Conservation (phyloP, 2,888 invertebrate genomes). For the Phortica okadai region DNA sequence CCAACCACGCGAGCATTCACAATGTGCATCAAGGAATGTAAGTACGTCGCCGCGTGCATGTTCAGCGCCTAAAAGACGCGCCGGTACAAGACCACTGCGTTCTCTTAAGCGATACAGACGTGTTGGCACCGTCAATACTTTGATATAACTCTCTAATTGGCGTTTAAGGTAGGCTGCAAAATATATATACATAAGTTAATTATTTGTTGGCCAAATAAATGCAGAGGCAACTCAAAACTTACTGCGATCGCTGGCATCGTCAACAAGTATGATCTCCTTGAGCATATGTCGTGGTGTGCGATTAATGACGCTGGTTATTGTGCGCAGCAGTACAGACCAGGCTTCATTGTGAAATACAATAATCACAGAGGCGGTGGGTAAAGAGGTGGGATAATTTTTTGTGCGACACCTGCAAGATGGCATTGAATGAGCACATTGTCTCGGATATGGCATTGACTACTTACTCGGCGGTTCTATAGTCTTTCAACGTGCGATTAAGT, state of each 20-base stretch:
- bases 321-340: conserved; percentile 96
- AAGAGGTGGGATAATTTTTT: conserved; percentile 78
- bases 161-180: conserved; percentile 80
- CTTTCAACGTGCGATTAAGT: conserved; percentile 88
- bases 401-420: conserved; percentile 79
- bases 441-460: conserved; percentile 37
- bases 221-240: conserved; percentile 50
- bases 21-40: conserved; percentile 98
- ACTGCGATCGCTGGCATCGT: conserved; percentile 93
- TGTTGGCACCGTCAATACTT: conserved; percentile 80
- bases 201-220: not conserved
- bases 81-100: conserved; percentile 88
- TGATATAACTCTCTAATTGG: conserved; percentile 83
- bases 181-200: conserved; percentile 45
- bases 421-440: conserved; percentile 12
- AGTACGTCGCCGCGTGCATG: conserved; percentile 85
- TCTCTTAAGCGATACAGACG: conserved; percentile 81
- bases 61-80: conserved; percentile 87
- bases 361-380: conserved; percentile 93
- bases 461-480: conserved; percentile 88
- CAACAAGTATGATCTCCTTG: conserved; percentile 90
- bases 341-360: conserved; percentile 99
- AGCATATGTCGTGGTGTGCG: conserved; percentile 88
- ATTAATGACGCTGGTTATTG: conserved; percentile 94
- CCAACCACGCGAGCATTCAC: conserved; percentile 92